A percentile compares a stretch with the other conserved stretches of the same genome.
phyloP scores from a whole-genome alignment of 2,113 vertebrate species.

The Emydura subglobosa region DNA sequence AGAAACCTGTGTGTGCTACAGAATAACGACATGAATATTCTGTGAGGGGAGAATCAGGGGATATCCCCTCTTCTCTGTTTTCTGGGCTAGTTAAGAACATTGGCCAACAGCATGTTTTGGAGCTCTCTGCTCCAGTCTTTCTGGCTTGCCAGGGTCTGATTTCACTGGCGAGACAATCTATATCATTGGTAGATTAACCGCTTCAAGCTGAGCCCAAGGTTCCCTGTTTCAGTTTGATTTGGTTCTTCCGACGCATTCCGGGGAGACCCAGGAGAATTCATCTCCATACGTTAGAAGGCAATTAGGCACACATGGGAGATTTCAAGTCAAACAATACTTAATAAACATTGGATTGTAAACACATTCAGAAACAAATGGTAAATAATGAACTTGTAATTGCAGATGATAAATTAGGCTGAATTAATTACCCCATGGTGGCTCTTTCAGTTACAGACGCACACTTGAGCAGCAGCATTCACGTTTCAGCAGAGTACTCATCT shows the following conservation, averaged over 20 bases:
- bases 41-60: neutral
- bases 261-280: neutral
- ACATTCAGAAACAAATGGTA: conserved; percentile 10
- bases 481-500: neutral
- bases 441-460: neutral
- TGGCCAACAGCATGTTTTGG: neutral
- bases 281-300: neutral
- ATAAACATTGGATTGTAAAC: conserved; percentile 1
- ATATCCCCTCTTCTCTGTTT: neutral
- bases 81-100: neutral
- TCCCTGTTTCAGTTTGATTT: neutral
- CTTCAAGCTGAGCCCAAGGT: neutral
- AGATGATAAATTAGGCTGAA: conserved; percentile 27
- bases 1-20: neutral
- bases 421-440: conserved; percentile 27
- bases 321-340: conserved; percentile 5
- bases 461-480: neutral
- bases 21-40: neutral
- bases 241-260: neutral
- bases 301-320: neutral
- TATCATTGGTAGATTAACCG: neutral
- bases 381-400: conserved; percentile 32
- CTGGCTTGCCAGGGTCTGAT: neutral
- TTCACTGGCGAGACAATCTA: neutral
- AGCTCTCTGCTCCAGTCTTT: neutral